phyloP scores from a whole-genome alignment of 2,797 vertebrate species.

The Gallinago nigripennis region DNA sequence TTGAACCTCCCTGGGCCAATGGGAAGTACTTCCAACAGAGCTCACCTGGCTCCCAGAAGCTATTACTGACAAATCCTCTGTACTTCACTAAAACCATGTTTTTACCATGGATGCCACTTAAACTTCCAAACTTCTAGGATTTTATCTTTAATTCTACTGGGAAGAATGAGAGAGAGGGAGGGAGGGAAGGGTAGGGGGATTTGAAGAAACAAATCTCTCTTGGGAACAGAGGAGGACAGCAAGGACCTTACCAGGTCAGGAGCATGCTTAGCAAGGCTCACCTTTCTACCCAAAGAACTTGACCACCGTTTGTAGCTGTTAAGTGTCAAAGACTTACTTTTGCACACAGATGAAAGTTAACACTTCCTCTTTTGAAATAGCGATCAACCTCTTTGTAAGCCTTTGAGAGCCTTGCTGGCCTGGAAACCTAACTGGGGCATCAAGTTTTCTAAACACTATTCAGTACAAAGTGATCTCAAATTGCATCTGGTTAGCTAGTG shows the following conservation, averaged over 20 bases:
- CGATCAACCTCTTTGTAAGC: neutral
- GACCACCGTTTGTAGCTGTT: neutral
- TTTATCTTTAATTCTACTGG: neutral
- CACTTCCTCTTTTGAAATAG: neutral
- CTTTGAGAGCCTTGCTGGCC: neutral
- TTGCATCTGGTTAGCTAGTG: neutral
- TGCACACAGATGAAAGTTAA: neutral
- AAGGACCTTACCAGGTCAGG: neutral
- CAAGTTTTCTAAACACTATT: neutral
- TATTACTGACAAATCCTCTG: neutral
- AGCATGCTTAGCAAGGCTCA: neutral
- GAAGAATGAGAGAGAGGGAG: neutral
- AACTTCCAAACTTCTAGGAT: neutral
- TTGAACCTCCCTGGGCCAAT: accelerated
- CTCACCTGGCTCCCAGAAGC: neutral
- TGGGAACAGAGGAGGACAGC: neutral
- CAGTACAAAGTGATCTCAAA: neutral
- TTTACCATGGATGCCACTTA: neutral
- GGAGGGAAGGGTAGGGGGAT: neutral
- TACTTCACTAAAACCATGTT: neutral
- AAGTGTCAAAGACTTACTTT: accelerated
- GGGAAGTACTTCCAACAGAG: neutral
- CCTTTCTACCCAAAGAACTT: neutral
- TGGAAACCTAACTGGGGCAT: neutral
- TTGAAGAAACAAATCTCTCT: neutral